phyloP scores from a whole-genome alignment of 2,113 vertebrate genomes.

The Crotalus helleri region DNA sequence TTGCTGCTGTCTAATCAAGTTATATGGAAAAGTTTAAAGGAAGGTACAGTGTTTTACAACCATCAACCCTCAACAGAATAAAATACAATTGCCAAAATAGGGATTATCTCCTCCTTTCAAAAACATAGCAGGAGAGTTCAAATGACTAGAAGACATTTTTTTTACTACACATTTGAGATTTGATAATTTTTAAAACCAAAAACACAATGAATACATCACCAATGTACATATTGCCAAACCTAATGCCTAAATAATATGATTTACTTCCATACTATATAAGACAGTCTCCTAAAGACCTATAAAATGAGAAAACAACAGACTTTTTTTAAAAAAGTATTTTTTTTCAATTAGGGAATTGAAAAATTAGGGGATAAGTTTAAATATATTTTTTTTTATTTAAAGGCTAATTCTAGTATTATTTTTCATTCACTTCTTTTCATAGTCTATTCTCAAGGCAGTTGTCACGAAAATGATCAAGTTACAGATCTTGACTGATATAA shows the following conservation, averaged over 20 bases:
- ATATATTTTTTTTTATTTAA: conserved; percentile 22
- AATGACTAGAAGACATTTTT: conserved; percentile 59
- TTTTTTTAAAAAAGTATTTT: neutral
- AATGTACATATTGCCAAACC: conserved; percentile 57
- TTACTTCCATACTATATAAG: conserved; percentile 64
- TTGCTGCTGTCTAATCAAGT: conserved; percentile 82
- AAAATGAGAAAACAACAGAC: neutral
- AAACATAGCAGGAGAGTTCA: conserved; percentile 67
- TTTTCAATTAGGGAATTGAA: neutral
- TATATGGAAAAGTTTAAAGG: conserved; percentile 79
- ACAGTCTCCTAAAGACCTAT: conserved; percentile 32
- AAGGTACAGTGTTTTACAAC: conserved; percentile 71
- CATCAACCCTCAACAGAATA: conserved; percentile 66
- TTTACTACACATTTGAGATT: conserved; percentile 53
- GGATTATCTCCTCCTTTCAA: conserved; percentile 68
- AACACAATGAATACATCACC: conserved; percentile 68
- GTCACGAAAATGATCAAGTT: neutral
- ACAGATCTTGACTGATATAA: neutral
- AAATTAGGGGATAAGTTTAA: neutral
- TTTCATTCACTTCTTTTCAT: neutral
- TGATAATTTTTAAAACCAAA: conserved; percentile 61
- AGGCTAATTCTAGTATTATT: conserved; percentile 22
- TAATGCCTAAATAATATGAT: conserved; percentile 67
- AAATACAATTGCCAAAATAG: conserved; percentile 66
- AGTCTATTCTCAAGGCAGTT: neutral